phyloP scores from a whole-genome alignment of 2,797 vertebrate genomes.

The Chelidonichthys spinosus region DNA sequence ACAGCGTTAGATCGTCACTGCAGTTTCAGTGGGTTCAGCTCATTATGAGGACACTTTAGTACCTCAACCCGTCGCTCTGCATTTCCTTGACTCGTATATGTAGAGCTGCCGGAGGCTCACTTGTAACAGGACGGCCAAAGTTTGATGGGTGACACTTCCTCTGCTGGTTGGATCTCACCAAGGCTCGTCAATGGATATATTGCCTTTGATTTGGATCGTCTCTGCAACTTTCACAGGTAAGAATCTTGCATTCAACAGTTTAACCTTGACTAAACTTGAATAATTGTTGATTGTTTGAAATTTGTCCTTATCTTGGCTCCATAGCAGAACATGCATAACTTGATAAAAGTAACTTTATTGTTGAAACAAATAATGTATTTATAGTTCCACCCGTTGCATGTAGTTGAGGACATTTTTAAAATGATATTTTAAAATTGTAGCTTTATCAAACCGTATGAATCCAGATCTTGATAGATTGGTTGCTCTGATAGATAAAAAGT shows the following conservation, averaged over 20 bases:
- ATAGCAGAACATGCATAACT: not conserved
- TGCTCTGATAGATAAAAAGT: not conserved
- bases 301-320: not conserved
- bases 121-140: not conserved
- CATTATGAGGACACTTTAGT: not conserved
- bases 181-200: constrained; percentile 45
- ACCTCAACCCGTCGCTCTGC: not conserved
- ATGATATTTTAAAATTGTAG: not conserved
- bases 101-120: not conserved
- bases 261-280: not conserved
- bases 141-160: not conserved
- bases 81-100: not conserved
- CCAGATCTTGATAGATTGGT: not conserved
- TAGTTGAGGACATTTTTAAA: not conserved
- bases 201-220: constrained; percentile 15
- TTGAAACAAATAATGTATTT: not conserved
- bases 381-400: rapidly evolving
- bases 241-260: not conserved
- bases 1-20: not conserved
- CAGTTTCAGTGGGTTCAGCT: not conserved
- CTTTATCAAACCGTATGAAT: not conserved
- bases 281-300: not conserved
- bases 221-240: constrained; percentile 57
- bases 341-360: not conserved
- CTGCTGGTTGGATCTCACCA: not conserved